Conservation (phyloP, 2,113 vertebrate genomes). For the Vimba vimba region DNA sequence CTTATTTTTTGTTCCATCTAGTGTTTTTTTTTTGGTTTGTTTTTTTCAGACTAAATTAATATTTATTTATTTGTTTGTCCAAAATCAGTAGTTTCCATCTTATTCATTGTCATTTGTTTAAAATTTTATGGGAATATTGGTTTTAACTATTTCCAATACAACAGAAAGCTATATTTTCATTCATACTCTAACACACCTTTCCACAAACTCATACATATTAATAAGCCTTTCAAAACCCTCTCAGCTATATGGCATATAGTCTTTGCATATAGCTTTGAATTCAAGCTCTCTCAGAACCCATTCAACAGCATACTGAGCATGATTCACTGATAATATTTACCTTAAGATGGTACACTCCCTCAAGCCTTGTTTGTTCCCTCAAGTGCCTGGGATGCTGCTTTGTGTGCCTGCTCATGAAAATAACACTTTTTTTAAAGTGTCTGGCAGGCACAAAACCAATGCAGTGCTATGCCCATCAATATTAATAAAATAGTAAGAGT, state of each 20-base stretch:
- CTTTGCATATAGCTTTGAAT: conserved; percentile 18
- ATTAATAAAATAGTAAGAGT: conserved; percentile 66
- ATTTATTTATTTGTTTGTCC: not conserved
- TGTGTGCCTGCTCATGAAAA: conserved; percentile 18
- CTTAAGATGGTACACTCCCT: conserved; percentile 31
- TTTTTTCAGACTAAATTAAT: too few species aligned
- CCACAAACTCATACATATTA: conserved; percentile 33
- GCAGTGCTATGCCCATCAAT: conserved; percentile 67
- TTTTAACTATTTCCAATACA: not conserved
- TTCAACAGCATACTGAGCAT: conserved; percentile 21
- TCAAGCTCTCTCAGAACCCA: conserved; percentile 5
- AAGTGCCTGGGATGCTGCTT: conserved; percentile 24
- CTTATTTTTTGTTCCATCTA: too few species aligned
- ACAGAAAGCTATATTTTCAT: not conserved
- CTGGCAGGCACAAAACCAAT: conserved; percentile 62
- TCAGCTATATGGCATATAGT: conserved; percentile 2
- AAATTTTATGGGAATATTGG: not conserved
- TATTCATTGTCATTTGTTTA: not conserved
- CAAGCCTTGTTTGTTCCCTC: conserved; percentile 39
- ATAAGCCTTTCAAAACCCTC: not conserved
- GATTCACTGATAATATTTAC: conserved; percentile 38
- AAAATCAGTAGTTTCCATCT: not conserved
- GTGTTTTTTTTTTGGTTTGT: too few species aligned
- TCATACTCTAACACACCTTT: not conserved
- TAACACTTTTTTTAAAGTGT: conserved; percentile 29